Base-by-base conservation (phyloP, 1,140 invertebrate species). In the Latrodectus geometricus region DNA sequence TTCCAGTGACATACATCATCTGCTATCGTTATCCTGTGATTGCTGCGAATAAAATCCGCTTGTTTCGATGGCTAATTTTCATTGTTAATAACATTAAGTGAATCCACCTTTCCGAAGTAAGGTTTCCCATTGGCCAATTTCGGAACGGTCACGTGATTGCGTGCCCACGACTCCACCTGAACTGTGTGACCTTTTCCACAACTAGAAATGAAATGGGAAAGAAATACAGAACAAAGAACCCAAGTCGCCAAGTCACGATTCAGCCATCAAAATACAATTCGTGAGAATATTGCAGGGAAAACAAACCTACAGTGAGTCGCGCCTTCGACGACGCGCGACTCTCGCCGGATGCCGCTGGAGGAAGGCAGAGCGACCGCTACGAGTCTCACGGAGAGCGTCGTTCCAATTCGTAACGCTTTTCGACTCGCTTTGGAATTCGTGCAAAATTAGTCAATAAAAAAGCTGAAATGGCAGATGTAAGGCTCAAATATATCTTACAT, bases 81-180 rank as follows among this genome's bases (percentile, higher is more conserved):
- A 80, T 80, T 50, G 78, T 20, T 61, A 78, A 78, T 78, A 56
- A 21, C 23, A 54, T 49, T 78, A 78, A 78, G 61, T 78, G 68
- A 56, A 73, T 82, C 69, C 79, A 66, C 79, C 79, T 82, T 61
- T 8, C 69, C 66, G 78, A 69, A 80, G 9, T 70, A 14, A 21
- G 15, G 61, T 8, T 23, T 52, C 66, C 49, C 49, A 80, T 82
- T 73, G 79, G 70, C 54, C 69, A 69, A n/a, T 70, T 54, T n/a
- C 21, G 49, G 35, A 52, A n/a, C 21, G 20, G n/a, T 61, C 52
- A 69, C 78, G 66, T 70, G 78, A 80, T 80, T n/a, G 78, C 78
- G 78, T 80, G 78, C 48, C 66, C 35, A 15, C 66, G 66, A 80
- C 78, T 70, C 78, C 78, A 80, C 78, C 78, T 80, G 79, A 73